Percentiles rank a stretch among this genome's conserved stretches.
These are phyloP conservation scores for Ochotona princeps DNA, from an alignment of 2,113 vertebrate genomes.

Conservation along the genomic window DNA sequence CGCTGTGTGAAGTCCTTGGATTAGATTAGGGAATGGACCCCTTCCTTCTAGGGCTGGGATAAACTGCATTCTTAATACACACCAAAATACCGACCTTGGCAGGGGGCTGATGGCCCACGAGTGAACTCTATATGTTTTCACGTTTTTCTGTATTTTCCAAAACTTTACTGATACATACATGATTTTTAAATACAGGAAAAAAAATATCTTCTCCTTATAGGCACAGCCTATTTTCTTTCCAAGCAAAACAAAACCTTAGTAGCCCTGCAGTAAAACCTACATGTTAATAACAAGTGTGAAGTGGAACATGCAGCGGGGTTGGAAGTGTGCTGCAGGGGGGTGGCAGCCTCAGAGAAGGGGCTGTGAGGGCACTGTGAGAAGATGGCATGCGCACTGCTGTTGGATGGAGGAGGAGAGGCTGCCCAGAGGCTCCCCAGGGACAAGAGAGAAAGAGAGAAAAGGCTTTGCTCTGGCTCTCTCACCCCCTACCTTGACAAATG, in stretches of 20 bases:
- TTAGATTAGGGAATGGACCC: neutral
- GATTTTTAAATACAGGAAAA: slow-evolving; percentile 50
- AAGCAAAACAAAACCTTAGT: slow-evolving; percentile 10
- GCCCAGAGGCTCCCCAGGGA: neutral
- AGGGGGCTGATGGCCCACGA: neutral
- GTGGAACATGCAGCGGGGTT: slow-evolving; percentile 21
- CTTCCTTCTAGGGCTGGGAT: neutral
- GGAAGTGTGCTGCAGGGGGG: neutral
- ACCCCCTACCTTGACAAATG: neutral
- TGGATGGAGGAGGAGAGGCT: neutral
- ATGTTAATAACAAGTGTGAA: neutral
- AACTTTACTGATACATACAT: slow-evolving; percentile 40
- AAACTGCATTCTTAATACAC: neutral
- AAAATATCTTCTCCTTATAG: neutral
- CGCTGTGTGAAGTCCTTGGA: slow-evolving; percentile 37
- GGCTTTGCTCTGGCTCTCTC: neutral
- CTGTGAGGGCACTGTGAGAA: neutral
- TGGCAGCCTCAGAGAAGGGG: neutral
- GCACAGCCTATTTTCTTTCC: neutral
- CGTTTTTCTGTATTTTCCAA: neutral
- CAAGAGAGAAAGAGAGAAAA: neutral
- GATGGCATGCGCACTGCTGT: no score
- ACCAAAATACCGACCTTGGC: neutral
- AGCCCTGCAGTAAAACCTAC: slow-evolving; percentile 26
- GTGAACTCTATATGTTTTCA: neutral